These are phyloP conservation scores for Eulacestoma nigropectus DNA, from an alignment of 2,113 vertebrate species.

Conservation along the genomic window DNA sequence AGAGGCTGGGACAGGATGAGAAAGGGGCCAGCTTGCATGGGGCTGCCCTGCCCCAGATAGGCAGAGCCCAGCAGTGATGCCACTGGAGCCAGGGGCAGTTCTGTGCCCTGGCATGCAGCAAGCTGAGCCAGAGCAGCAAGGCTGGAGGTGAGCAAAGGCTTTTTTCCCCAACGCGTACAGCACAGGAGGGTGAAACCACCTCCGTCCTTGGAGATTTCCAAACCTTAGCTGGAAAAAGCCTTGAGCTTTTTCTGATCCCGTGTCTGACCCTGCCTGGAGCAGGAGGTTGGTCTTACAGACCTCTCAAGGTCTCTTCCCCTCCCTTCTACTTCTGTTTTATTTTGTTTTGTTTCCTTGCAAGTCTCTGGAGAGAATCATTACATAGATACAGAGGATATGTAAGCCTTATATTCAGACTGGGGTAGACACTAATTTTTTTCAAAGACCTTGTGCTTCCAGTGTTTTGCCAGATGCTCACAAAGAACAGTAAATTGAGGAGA, in stretches of 20 bases:
- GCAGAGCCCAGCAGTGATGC: neutral
- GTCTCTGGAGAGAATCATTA: neutral
- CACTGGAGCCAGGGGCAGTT: accelerated
- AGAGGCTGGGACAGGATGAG: neutral
- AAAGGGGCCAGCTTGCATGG: neutral
- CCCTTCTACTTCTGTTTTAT: neutral
- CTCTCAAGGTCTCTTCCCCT: neutral
- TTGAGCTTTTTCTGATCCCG: neutral
- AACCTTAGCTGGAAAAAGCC: neutral
- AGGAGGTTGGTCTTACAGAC: neutral
- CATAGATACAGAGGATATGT: neutral
- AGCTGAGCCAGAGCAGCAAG: neutral
- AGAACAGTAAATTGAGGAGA: neutral
- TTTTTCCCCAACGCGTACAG: neutral
- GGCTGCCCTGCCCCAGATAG: neutral
- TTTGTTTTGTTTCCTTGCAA: neutral
- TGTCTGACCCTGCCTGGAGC: neutral
- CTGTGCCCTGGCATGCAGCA: neutral
- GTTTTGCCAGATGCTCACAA: neutral
- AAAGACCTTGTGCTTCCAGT: neutral
- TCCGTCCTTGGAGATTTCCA: neutral
- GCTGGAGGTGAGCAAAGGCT: neutral
- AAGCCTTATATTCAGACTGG: neutral
- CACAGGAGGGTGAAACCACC: neutral
- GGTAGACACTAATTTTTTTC: neutral